Percentiles rank a stretch among this genome's conserved stretches.
Evolutionary conservation across 2,113 vertebrate genomes (phyloP).

Genomic region (Brienomyrus longianalis): DNA sequence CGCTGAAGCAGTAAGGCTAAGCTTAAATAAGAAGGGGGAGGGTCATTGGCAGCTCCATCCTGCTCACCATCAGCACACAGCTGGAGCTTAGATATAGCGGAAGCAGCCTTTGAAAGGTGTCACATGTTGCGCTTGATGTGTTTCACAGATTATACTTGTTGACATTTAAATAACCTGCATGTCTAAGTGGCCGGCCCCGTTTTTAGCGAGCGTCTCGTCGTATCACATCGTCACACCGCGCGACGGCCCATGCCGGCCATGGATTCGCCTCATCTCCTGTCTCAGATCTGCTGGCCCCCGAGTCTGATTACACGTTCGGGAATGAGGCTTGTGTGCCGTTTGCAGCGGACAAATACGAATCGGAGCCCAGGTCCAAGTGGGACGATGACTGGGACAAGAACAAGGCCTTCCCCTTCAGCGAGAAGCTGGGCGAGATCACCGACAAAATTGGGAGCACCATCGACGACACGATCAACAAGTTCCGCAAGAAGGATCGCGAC

Average conservation of each 20-base stretch:
- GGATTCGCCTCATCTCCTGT: not conserved
- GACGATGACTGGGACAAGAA: slow-evolving; percentile 92
- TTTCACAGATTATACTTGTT: not conserved
- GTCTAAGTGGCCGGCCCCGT: not conserved
- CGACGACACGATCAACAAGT: slow-evolving; percentile 91
- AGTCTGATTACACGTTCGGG: not conserved
- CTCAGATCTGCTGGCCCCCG: not conserved
- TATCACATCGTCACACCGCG: not conserved
- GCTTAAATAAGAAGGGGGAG: not conserved
- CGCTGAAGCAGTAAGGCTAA: not conserved
- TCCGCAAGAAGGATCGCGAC: slow-evolving; percentile 88
- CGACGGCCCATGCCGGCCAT: not conserved
- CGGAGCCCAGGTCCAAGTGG: slow-evolving; percentile 81
- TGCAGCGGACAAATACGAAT: slow-evolving; percentile 79
- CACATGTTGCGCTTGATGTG: not conserved
- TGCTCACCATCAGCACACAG: not conserved
- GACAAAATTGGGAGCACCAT: slow-evolving; percentile 98
- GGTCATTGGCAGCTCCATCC: not conserved
- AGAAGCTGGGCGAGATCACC: slow-evolving; percentile 89
- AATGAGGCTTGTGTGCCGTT: not conserved
- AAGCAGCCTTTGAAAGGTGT: not conserved
- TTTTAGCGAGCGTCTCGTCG: not conserved
- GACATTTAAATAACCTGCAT: too few relatives aligned
- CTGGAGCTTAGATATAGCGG: not conserved
- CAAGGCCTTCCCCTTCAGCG: slow-evolving; percentile 88